Conservation (phyloP, 1,140 invertebrate species). For the Kradibia gibbosae region DNA sequence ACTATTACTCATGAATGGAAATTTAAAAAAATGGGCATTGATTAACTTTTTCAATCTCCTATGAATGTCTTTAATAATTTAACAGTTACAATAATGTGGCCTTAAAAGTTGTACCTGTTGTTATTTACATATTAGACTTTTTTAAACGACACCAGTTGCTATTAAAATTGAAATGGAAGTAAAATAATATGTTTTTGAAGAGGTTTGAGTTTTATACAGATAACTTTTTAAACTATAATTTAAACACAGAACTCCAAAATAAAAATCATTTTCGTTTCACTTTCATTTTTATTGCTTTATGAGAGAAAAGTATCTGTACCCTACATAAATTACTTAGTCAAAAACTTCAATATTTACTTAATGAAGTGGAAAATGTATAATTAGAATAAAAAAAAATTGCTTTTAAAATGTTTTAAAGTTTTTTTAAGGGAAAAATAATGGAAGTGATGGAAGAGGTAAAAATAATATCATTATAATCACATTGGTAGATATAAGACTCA, state of each 20-base stretch:
- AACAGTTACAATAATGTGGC: background rate
- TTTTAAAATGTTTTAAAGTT: background rate
- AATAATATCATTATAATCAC: background rate
- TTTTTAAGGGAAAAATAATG: background rate
- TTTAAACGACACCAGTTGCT: no score
- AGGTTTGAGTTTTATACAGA: background rate
- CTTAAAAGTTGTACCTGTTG: slow-evolving; percentile 2
- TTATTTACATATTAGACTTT: no score
- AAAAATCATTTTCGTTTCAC: no score
- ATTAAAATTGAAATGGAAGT: no score
- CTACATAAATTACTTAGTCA: no score
- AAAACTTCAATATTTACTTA: no score
- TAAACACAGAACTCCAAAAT: no score
- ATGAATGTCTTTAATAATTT: slow-evolving; percentile 39
- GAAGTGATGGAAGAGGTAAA: background rate
- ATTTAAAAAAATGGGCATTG: slow-evolving; percentile 33
- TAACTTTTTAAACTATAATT: background rate
- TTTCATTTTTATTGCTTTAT: no score
- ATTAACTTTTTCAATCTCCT: slow-evolving; percentile 29
- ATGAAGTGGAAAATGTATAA: no score
- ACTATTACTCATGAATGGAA: no score
- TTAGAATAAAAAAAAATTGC: background rate
- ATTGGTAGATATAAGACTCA: background rate
- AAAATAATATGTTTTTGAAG: background rate
- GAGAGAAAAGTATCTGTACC: no score